Percentiles rank a stretch among this genome's conserved stretches.
These are phyloP conservation scores for Rissa tridactyla DNA, from an alignment of 2,113 vertebrate species.

Conservation along the genomic window DNA sequence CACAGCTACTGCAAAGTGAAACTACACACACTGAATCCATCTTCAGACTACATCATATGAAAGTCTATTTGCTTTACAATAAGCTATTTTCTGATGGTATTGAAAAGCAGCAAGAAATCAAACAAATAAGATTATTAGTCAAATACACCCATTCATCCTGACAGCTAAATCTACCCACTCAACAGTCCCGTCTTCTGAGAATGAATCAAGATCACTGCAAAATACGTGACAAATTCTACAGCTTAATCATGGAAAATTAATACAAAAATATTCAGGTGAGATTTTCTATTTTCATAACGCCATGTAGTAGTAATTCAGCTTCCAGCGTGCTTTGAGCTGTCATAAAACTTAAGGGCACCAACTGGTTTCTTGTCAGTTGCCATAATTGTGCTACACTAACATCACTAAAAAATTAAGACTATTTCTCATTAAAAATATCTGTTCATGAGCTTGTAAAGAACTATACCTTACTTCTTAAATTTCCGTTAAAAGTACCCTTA, in stretches of 20 bases:
- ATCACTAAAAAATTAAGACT: neutral
- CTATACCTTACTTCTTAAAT: rapidly evolving
- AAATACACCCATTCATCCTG: neutral
- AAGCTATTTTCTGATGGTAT: neutral
- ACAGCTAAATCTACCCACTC: neutral
- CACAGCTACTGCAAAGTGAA: neutral
- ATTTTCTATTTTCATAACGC: neutral
- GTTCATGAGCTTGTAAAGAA: neutral
- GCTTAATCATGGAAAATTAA: neutral
- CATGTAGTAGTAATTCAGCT: neutral
- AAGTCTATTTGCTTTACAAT: neutral
- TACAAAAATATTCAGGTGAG: neutral
- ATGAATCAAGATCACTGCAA: neutral
- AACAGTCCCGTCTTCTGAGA: neutral
- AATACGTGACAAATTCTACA: neutral
- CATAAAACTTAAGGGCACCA: neutral
- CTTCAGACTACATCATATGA: neutral
- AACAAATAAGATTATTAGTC: neutral
- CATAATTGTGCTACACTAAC: rapidly evolving
- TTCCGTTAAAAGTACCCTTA: neutral
- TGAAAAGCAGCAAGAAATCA: neutral
- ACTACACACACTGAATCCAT: neutral
- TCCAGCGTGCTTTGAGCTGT: neutral
- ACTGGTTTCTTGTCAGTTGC: neutral
- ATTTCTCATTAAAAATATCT: neutral